Percentiles rank a stretch among this genome's conserved stretches.
Conservation (phyloP, 2,797 vertebrate species). For the Esox masquinongy region DNA sequence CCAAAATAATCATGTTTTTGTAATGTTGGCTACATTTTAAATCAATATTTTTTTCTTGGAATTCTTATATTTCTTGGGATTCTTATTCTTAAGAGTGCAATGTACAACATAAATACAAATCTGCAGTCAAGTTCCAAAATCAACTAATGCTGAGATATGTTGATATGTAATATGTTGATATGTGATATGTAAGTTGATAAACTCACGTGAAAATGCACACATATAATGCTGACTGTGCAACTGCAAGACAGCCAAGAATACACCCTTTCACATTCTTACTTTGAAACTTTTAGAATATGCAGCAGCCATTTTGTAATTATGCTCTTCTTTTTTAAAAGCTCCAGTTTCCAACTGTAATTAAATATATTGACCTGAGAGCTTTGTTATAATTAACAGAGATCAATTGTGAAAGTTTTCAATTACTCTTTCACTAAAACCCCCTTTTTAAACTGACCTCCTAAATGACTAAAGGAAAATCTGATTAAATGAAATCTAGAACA, state of each 20-base stretch:
- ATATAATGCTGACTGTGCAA: too few relatives aligned
- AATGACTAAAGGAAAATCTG: constrained; percentile 8
- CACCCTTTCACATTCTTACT: background rate
- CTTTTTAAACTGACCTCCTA: constrained; percentile 28
- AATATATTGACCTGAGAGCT: constrained; percentile 40
- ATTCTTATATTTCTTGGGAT: too few relatives aligned
- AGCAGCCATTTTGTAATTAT: constrained; percentile 8
- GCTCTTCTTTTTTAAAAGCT: constrained; percentile 10
- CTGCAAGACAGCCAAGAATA: background rate
- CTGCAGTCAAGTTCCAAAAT: too few relatives aligned
- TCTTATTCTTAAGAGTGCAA: too few relatives aligned
- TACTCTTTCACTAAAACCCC: constrained; percentile 31
- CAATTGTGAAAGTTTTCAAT: constrained; percentile 35
- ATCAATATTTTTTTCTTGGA: too few relatives aligned
- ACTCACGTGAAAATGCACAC: too few relatives aligned
- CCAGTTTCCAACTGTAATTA: constrained; percentile 27
- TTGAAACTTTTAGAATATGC: background rate
- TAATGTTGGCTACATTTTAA: too few relatives aligned
- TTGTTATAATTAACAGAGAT: constrained; percentile 37
- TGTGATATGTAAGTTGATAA: background rate
- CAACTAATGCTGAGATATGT: too few relatives aligned
- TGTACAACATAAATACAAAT: too few relatives aligned
- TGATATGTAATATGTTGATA: too few relatives aligned
- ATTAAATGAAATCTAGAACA: constrained; percentile 10
- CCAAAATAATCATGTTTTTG: too few relatives aligned